Conservation (phyloP, 2,888 invertebrate genomes). For the Diploptera punctata region DNA sequence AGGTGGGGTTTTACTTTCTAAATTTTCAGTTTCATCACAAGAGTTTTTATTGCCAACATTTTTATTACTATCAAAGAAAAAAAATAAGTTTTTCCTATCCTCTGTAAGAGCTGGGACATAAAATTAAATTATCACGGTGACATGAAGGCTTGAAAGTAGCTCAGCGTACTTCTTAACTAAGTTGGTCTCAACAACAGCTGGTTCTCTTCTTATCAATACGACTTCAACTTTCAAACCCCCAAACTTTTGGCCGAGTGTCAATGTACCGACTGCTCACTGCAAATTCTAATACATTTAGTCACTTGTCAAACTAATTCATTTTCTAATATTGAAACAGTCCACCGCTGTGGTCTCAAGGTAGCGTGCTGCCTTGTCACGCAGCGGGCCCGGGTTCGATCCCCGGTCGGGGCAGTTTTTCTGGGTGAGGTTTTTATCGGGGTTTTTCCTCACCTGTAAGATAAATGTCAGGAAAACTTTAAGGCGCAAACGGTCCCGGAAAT, state of each 20-base stretch:
- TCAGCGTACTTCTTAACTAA: background rate
- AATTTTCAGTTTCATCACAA: background rate
- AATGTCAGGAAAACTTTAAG: too few species aligned
- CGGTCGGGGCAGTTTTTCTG: too few species aligned
- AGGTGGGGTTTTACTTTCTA: background rate
- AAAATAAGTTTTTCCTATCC: background rate
- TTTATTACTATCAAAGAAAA: slow-evolving; percentile 1
- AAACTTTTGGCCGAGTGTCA: background rate
- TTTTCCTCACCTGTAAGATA: too few species aligned
- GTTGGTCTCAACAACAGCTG: slow-evolving; percentile 3
- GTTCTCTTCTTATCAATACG: background rate
- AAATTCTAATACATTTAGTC: too few species aligned
- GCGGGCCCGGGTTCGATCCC: too few species aligned
- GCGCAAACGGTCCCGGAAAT: too few species aligned
- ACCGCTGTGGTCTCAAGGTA: too few species aligned
- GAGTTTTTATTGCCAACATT: slow-evolving; percentile 1
- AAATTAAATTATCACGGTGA: background rate
- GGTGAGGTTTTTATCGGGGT: too few species aligned
- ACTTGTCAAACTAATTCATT: too few species aligned
- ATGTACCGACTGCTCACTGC: too few species aligned
- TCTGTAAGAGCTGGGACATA: background rate
- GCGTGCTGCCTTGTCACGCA: too few species aligned
- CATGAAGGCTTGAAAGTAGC: background rate
- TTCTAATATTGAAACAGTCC: too few species aligned
- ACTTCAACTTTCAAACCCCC: background rate